Conservation (phyloP, 1,140 invertebrate genomes). For the Lineus longissimus region DNA sequence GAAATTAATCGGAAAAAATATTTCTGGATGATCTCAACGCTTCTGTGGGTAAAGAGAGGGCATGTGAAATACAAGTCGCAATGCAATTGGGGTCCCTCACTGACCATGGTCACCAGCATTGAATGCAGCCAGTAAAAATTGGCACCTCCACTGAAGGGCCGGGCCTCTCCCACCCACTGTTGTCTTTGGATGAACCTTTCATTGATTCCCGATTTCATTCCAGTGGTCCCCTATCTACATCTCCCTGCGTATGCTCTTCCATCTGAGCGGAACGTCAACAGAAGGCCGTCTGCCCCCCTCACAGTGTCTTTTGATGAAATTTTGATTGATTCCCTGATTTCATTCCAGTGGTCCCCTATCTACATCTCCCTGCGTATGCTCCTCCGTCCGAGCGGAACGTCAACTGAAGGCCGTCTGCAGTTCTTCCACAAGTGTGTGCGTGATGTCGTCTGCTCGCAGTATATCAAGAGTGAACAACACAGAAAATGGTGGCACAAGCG, state of each 20-base stretch:
- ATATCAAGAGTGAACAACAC: conserved; percentile 1
- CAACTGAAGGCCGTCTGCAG: not conserved
- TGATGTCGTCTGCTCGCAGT: not conserved
- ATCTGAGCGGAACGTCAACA: too few species aligned
- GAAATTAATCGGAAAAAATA: too few species aligned
- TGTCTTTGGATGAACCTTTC: not conserved
- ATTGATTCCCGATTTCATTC: not conserved
- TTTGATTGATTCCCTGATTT: not conserved
- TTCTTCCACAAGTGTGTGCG: not conserved
- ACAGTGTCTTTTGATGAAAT: too few species aligned
- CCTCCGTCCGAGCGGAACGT: not conserved
- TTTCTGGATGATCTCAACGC: too few species aligned
- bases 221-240: conserved; percentile 2
- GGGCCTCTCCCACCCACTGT: too few species aligned
- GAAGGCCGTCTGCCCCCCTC: too few species aligned
- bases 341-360: conserved; percentile 1
- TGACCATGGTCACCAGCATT: too few species aligned
- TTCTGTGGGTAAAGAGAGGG: too few species aligned
- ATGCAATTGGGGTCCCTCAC: too few species aligned
- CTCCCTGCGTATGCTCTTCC: not conserved
- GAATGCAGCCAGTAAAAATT: too few species aligned
- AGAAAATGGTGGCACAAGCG: conserved; percentile 18
- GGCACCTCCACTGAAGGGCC: too few species aligned
- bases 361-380: not conserved
- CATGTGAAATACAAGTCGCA: too few species aligned